A percentile compares a stretch with the other conserved stretches of the same genome.
phyloP scores from a whole-genome alignment of 2,797 vertebrate species.

The Myotis myotis region DNA sequence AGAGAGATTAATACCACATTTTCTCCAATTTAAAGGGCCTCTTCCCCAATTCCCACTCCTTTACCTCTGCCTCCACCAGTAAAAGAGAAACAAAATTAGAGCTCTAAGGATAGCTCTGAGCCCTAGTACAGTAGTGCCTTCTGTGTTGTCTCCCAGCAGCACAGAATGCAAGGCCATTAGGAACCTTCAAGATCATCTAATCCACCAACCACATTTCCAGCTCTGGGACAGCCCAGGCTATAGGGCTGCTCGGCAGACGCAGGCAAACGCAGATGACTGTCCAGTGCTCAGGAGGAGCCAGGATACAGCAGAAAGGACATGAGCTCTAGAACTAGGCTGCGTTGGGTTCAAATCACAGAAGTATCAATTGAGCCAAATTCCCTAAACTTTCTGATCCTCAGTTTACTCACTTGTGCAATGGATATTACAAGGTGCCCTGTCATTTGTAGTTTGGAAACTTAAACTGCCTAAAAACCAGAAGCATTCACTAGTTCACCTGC shows the following conservation, averaged over 20 bases:
- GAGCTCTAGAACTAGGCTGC: not conserved
- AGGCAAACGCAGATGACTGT: not conserved
- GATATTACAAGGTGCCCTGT: not conserved
- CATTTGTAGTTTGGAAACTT: not conserved
- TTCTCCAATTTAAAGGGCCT: not conserved
- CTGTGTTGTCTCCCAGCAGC: not conserved
- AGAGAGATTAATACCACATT: not conserved
- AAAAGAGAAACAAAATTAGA: not conserved
- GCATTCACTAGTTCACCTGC: not conserved
- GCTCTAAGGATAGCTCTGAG: not conserved
- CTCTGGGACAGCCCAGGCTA: not conserved
- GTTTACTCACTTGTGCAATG: not conserved
- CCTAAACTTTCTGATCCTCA: not conserved
- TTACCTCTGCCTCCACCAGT: not conserved
- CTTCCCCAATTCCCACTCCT: not conserved
- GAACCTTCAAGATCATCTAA: not conserved
- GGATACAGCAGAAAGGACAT: not conserved
- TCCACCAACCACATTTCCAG: not conserved
- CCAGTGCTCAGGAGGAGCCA: not conserved
- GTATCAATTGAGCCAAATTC: not conserved
- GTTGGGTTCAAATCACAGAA: not conserved
- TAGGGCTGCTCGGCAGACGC: not conserved
- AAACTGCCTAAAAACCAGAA: not conserved
- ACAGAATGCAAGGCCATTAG: not conserved
- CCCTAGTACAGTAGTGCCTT: not conserved